Evolutionary conservation across 2,113 vertebrate genomes (phyloP), one percentile per base, ranked within the genome.

Genomic region (Malaclemys terrapin): DNA sequence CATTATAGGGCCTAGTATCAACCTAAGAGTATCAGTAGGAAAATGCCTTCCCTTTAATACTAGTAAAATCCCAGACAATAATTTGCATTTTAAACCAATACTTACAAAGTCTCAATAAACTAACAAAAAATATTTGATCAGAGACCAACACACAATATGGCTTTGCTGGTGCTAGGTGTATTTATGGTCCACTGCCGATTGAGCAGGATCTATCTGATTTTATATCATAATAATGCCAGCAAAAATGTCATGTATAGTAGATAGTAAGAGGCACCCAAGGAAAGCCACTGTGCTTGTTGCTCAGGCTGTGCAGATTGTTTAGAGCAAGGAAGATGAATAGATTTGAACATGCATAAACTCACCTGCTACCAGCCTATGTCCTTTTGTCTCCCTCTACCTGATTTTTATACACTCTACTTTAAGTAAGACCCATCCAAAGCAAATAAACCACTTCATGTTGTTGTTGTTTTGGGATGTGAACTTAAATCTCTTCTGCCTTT

Each of bases 341-440:
- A 57, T 10, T 82, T 91, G 88, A 96, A 83, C 69, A 90, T 83
- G 81, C 62, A 96, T 13, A 62, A 92, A 95, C 79, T 97, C 93
- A 97, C 94, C 96, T 97, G 93, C 79, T 91, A 84, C 90, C 96
- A 89, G n/a, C 65, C 93, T 56, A 56, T 85, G 89, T 82, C 85
- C 91, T 65, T 83, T 45, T 75, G 47, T 91, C 42, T 94, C n/a
- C 10, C 89, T 90, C 84, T 91, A 85, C 69, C 89, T 72, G 81
- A 88, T 84, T 95, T 95, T 90, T 94, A 80, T 62, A 93, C 27
- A 52, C 87, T 54, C 82, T 93, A 81, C 3, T 35, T 93, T 78
- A 97, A 89, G 56, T 88, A 84, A 88, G 91, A 65, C 12, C 50
- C 62, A 76, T 57, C 54, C 45, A 93, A 84, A 80, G 20, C 49